These are phyloP conservation scores for Callithrix jacchus DNA, from an alignment of 2,113 vertebrate genomes.

Conservation along the genomic window DNA sequence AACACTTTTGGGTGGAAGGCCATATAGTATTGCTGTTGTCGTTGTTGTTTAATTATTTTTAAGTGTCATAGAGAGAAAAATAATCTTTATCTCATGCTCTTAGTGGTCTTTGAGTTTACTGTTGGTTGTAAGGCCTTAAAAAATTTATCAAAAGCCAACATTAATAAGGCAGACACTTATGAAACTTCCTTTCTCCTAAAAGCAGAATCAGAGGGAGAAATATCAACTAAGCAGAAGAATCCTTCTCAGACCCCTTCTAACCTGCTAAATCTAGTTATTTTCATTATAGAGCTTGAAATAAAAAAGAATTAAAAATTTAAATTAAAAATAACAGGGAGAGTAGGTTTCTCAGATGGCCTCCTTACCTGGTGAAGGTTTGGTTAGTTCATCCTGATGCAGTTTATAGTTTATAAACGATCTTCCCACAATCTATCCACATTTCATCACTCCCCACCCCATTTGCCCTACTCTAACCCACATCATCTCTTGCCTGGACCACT, in stretches of 20 bases:
- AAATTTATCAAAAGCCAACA: not conserved
- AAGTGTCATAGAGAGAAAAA: not conserved
- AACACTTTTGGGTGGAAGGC: not conserved
- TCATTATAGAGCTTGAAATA: not conserved
- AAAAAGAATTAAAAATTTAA: not conserved
- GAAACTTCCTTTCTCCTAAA: not conserved
- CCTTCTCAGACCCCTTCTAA: not conserved
- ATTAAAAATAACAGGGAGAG: not conserved
- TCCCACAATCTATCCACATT: not conserved
- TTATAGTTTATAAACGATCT: not conserved
- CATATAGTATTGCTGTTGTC: not conserved
- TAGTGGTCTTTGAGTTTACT: not conserved
- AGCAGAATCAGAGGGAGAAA: not conserved
- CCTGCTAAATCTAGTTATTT: not conserved
- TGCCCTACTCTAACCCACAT: not conserved
- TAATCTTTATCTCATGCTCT: not conserved
- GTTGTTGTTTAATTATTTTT: not conserved
- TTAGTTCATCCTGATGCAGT: not conserved
- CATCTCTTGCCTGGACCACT: not conserved
- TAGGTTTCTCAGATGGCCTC: not conserved
- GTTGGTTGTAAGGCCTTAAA: not conserved
- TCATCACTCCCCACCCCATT: not conserved
- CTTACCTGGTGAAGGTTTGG: accelerated
- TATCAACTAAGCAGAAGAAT: not conserved
- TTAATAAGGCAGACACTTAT: not conserved